Conservation (phyloP, 1,140 invertebrate genomes). For the Phenacoccus solenopsis region DNA sequence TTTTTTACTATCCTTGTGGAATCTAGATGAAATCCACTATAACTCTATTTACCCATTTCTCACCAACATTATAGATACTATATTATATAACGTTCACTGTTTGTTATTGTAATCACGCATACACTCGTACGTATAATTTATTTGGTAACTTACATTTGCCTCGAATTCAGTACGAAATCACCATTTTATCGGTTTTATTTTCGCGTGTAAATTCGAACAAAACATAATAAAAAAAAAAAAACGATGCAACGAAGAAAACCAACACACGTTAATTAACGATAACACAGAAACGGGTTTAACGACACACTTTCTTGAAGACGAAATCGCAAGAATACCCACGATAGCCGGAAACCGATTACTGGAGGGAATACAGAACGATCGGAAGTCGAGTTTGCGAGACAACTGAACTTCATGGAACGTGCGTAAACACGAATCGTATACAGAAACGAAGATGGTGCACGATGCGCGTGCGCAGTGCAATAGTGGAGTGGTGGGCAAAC, state of each 20-base stretch:
- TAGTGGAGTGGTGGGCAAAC: too few relatives aligned
- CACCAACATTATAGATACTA: too few relatives aligned
- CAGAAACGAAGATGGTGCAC: too few relatives aligned
- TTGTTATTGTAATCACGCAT: too few relatives aligned
- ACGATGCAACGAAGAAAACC: too few relatives aligned
- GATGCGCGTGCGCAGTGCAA: too few relatives aligned
- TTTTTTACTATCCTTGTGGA: too few relatives aligned
- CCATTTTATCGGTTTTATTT: neutral
- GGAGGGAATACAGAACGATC: neutral
- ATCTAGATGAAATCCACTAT: too few relatives aligned
- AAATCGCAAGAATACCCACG: neutral
- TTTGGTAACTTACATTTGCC: neutral
- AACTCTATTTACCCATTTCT: too few relatives aligned
- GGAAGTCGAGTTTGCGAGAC: neutral
- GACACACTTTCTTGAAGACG: neutral
- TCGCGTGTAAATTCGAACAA: neutral
- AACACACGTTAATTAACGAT: slow-evolving; percentile 2
- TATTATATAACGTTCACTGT: too few relatives aligned
- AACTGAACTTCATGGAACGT: slow-evolving; percentile 1
- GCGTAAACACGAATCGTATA: too few relatives aligned
- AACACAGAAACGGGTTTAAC: slow-evolving; percentile 1
- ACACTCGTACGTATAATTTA: too few relatives aligned
- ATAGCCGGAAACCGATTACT: neutral
- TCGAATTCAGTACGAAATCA: neutral
- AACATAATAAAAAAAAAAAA: neutral